phyloP scores from a whole-genome alignment of 2,113 vertebrate species.

The Octodon degus region DNA sequence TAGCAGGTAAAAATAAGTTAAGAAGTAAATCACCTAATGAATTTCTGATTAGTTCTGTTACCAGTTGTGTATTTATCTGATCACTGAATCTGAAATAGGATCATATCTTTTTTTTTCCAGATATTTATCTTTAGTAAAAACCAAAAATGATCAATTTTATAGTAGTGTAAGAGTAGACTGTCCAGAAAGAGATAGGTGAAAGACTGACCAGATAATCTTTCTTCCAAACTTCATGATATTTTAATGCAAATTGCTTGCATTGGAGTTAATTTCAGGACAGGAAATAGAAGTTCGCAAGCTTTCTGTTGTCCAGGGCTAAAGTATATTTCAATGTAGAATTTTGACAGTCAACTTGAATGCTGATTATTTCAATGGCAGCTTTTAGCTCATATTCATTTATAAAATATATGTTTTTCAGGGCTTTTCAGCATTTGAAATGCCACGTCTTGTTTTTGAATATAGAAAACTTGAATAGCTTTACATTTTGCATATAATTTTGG shows the following conservation, averaged over 20 bases:
- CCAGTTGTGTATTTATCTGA: background rate
- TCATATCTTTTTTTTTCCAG: background rate
- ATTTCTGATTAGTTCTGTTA: background rate
- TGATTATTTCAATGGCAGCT: slow-evolving; percentile 38
- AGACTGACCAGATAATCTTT: background rate
- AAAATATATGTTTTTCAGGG: slow-evolving; percentile 47
- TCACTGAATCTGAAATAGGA: background rate
- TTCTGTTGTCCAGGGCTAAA: slow-evolving; percentile 8
- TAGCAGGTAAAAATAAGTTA: background rate
- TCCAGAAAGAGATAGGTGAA: background rate
- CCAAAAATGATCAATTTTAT: background rate
- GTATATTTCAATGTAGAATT: background rate
- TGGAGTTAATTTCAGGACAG: slow-evolving; percentile 46
- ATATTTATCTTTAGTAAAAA: slow-evolving; percentile 10
- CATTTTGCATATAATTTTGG: slow-evolving; percentile 36
- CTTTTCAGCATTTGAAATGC: slow-evolving; percentile 37
- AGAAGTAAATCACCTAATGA: background rate
- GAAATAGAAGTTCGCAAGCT: background rate
- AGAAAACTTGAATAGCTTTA: slow-evolving; percentile 15
- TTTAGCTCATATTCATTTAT: slow-evolving; percentile 59
- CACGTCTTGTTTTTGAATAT: slow-evolving; percentile 64
- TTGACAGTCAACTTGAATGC: background rate
- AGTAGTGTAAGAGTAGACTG: background rate
- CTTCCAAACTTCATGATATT: background rate
- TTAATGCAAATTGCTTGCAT: slow-evolving; percentile 7